These are phyloP conservation scores for Eutrigla gurnardus DNA, from an alignment of 2,797 vertebrate genomes.

Conservation along the genomic window DNA sequence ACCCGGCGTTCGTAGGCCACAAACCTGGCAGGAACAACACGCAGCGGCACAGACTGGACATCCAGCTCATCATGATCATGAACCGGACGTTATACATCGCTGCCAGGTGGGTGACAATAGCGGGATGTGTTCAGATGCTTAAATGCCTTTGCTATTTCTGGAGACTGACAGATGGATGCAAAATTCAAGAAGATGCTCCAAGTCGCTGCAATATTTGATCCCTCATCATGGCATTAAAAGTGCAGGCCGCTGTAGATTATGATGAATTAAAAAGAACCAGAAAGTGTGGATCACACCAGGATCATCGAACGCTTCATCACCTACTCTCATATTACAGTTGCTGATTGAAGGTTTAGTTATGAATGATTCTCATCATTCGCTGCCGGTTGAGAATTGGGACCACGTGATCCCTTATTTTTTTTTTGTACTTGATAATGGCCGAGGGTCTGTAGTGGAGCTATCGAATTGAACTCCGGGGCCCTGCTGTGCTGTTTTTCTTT, in stretches of 20 bases:
- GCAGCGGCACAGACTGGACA: conserved; percentile 96
- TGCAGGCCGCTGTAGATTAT: conserved; percentile 23
- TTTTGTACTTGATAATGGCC: conserved; percentile 42
- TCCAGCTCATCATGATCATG: conserved; percentile 97
- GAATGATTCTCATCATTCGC: conserved; percentile 33
- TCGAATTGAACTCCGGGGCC: conserved; percentile 32
- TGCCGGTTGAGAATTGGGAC: conserved; percentile 39
- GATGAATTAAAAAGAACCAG: conserved; percentile 33
- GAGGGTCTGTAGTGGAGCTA: conserved; percentile 14
- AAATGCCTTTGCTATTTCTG: not conserved
- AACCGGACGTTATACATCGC: conserved; percentile 95
- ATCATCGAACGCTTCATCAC: conserved; percentile 50
- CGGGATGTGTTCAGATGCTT: no score
- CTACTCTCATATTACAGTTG: conserved; percentile 26
- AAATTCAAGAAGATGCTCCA: conserved; percentile 5
- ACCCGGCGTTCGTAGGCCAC: conserved; percentile 98
- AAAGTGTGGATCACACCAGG: conserved; percentile 11
- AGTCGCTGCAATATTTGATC: not conserved
- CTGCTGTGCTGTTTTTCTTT: conserved; percentile 41
- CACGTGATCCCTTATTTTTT: conserved; percentile 34
- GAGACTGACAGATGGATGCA: not conserved
- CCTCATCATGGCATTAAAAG: conserved; percentile 20
- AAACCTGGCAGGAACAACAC: conserved; percentile 97
- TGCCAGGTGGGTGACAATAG: conserved; percentile 88
- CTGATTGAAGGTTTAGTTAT: conserved; percentile 42